These are phyloP conservation scores for Chelonus insularis DNA, from an alignment of 1,140 invertebrate genomes.

Conservation along the genomic window DNA sequence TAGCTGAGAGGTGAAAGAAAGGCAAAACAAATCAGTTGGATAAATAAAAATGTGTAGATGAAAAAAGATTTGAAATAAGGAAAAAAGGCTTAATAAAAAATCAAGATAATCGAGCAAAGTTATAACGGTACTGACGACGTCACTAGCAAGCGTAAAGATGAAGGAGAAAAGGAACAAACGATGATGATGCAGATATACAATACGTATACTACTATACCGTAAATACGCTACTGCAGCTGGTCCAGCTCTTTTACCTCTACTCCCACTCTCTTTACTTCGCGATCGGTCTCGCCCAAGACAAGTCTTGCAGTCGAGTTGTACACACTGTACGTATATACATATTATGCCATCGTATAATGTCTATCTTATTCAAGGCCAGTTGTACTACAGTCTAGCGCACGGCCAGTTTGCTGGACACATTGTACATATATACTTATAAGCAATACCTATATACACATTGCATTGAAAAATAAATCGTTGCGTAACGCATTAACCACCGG, in stretches of 20 bases:
- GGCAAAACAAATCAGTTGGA: too few species aligned
- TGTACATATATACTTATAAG: not conserved
- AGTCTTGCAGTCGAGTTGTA: not conserved
- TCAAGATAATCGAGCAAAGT: conserved; percentile 14
- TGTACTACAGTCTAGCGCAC: conserved; percentile 47
- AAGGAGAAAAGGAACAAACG: conserved; percentile 13
- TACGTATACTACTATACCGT: conserved; percentile 26
- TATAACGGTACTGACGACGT: conserved; percentile 28
- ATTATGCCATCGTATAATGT: conserved; percentile 53
- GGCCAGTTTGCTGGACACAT: not conserved
- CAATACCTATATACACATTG: conserved; percentile 36
- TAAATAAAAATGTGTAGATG: not conserved
- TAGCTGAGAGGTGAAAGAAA: too few species aligned
- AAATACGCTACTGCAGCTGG: conserved; percentile 33
- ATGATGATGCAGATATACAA: conserved; percentile 38
- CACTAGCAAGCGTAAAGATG: not conserved
- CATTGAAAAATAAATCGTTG: conserved; percentile 57
- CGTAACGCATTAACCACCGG: conserved; percentile 40
- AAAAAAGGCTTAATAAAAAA: conserved; percentile 14
- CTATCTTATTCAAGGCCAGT: conserved; percentile 55
- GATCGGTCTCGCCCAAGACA: conserved; percentile 8
- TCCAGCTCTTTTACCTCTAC: conserved; percentile 7
- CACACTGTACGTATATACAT: conserved; percentile 13
- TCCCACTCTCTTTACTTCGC: not conserved
- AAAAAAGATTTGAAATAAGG: conserved; percentile 12